Base-by-base conservation (phyloP, 2,797 vertebrate species). In the Simalia tracyae region DNA sequence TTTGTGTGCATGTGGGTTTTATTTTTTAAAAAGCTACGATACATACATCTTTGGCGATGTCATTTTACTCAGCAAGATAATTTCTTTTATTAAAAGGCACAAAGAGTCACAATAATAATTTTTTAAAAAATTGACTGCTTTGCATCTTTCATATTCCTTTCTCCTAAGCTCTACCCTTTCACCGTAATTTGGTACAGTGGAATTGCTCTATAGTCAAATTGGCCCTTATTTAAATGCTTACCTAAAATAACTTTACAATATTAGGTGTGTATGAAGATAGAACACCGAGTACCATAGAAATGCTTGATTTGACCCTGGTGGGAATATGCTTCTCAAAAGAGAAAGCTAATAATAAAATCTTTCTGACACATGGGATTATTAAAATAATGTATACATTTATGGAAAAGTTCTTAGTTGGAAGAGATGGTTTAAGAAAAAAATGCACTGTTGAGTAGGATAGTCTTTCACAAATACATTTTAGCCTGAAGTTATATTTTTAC, bases 11-110 rank as follows among this genome's bases (percentile, higher is more conserved):
- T 81, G 36, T 81, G 36, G 72, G 36, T 22, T 81, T 54, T 86
- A n/a, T 66, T 90, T 98, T 98, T 98, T 98, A 98, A 98, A 98
- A 98, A 98, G 97, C 97, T 97, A 97, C 96, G 96, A 97, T 97
- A 97, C 97, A 95, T 97, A 97, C 98, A 98, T 97, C 97, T 97
- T 97, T 98, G 97, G 97, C 98, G 97, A 98, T 98, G 98, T 98
- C 98, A 98, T 97, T 98, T 97, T 97, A 98, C 98, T 97, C 97
- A 97, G 96, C 95, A 94, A 89, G 95, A 97, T 96, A 96, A 96
- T 97, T 97, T 97, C 97, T 97, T 98, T 97, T 98, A 98, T 97
- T 97, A 97, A 96, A 95, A 97, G 96, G 95, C 97, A 97, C 96
- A 97, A 97, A 97, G 97, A 68, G 24, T 64, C 76, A 81, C 72